Base-by-base conservation (phyloP, 2,888 invertebrate species). In the Perdita meconis region DNA sequence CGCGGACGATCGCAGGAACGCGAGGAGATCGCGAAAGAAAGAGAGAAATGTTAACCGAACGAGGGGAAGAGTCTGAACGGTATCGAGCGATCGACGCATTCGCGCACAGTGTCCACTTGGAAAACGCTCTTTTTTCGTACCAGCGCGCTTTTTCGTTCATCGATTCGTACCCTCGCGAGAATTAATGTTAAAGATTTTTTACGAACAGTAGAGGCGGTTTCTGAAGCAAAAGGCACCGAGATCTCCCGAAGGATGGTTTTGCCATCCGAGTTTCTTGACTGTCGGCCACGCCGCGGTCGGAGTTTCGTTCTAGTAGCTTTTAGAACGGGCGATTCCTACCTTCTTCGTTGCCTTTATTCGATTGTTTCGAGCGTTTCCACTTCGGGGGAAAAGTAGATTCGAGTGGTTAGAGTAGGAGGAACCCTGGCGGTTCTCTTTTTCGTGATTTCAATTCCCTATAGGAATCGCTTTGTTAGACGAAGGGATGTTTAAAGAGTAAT, bases 1-100 rank as follows among this genome's bases (percentile, higher is more conserved):
- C 73, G 77, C 76, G 80, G 80, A 71, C 53, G 76, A 71, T 76
- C 63, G 57, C 13, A 10, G 24, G 3, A 36, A 22, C 51, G 44
- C 38, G 44, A 30, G 30, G n/a, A 30, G 30, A 26, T 19, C 30
- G 55, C 19, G 22, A 22, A 24, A 10, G 19, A 13, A 34, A 10
- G 53, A 55, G 63, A 40, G 22, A 13, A 44, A 10, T 4, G 16
- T 4, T 59, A 40, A 10, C 53, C 26, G n/a, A 0, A 22, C 12
- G 3, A 51, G 26, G 19, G 30, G 13, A 38, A 56, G 64, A 50
- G 44, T 44, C 55, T 38, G n/a, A 63, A 64, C 22, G 8, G 22
- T 16, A 12, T 19, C 5, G 16, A 16, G 44, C 36, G 1, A n/a
- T n/a, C n/a, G n/a, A n/a, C n/a, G n/a, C n/a, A n/a, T n/a, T n/a